Percentiles rank a stretch among this genome's conserved stretches.
These are phyloP conservation scores for Eristalis pertinax DNA, from an alignment of 2,888 invertebrate genomes.

Conservation along the genomic window DNA sequence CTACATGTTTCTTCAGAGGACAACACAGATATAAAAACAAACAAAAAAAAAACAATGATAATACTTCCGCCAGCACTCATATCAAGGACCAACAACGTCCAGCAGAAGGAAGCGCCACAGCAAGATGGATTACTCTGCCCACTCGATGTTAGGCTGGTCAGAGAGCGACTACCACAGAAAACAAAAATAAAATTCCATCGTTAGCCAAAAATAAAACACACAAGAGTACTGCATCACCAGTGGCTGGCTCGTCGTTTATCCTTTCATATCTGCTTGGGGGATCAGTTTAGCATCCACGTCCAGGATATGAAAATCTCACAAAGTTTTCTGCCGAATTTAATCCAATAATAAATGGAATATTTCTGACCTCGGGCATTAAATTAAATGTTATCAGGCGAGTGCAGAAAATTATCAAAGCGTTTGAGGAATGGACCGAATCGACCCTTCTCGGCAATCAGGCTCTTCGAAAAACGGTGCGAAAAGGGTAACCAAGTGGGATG, in stretches of 20 bases:
- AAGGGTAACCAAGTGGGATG: constrained; percentile 25
- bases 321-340: constrained; percentile 80
- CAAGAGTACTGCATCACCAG: constrained; percentile 10
- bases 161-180: constrained; percentile 21
- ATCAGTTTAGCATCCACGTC: constrained; percentile 70
- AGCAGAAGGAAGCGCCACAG: constrained; percentile 40
- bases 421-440: constrained; percentile 54
- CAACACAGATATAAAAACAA: constrained; percentile 10
- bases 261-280: constrained; percentile 68
- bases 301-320: constrained; percentile 71
- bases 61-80: constrained; percentile 54
- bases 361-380: constrained; percentile 82
- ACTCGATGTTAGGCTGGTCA: constrained; percentile 57
- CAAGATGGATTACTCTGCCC: constrained; percentile 66
- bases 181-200: constrained; percentile 66
- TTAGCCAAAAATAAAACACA: constrained; percentile 70
- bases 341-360: constrained; percentile 82
- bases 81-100: constrained; percentile 51
- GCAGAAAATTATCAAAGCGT: constrained; percentile 81
- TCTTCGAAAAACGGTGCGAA: constrained; percentile 25
- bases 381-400: constrained; percentile 82
- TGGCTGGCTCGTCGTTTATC: constrained; percentile 62
- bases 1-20: constrained; percentile 67
- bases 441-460: constrained; percentile 23
- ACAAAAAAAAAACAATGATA: constrained; percentile 35